Evolutionary conservation across 2,888 invertebrate genomes (phyloP).

Genomic region (Metacarcinus magister): DNA sequence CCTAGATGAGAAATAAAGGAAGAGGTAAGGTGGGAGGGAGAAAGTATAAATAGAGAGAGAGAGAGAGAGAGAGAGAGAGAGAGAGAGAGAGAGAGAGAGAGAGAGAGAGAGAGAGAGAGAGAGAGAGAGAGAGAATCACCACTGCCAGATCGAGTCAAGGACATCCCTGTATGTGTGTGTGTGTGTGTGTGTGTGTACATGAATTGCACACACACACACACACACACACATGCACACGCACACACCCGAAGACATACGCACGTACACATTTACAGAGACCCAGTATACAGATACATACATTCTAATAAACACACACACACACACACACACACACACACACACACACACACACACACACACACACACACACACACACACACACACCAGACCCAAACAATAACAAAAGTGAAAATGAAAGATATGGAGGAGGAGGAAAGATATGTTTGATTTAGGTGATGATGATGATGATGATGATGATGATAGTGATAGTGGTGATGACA

Average conservation of each 20-base stretch:
- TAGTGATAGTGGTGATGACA: not conserved
- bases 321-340: slow-evolving; percentile 21
- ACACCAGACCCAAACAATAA: not conserved
- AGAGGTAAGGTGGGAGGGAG: slow-evolving; percentile 28
- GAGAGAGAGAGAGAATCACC: not conserved
- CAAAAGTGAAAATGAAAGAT: not conserved
- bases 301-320: not conserved
- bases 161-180: not conserved
- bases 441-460: not conserved
- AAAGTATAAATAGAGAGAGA: not conserved
- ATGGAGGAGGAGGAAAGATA: not conserved
- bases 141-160: slow-evolving; percentile 22
- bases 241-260: not conserved
- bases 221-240: not conserved
- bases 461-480: not conserved
- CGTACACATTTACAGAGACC: slow-evolving; percentile 6
- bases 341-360: slow-evolving; percentile 53
- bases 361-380: slow-evolving; percentile 58
- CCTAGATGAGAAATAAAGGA: slow-evolving; percentile 37
- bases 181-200: not conserved
- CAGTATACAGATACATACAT: not conserved
- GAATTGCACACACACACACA: not conserved
- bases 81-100: slow-evolving; percentile 26
- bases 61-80: not conserved
- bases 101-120: slow-evolving; percentile 18